Percentiles rank a stretch among this genome's conserved stretches.
Conservation (phyloP, 30 jellyfish, hydroid and myxozoan species). For the Hydra vulgaris region DNA sequence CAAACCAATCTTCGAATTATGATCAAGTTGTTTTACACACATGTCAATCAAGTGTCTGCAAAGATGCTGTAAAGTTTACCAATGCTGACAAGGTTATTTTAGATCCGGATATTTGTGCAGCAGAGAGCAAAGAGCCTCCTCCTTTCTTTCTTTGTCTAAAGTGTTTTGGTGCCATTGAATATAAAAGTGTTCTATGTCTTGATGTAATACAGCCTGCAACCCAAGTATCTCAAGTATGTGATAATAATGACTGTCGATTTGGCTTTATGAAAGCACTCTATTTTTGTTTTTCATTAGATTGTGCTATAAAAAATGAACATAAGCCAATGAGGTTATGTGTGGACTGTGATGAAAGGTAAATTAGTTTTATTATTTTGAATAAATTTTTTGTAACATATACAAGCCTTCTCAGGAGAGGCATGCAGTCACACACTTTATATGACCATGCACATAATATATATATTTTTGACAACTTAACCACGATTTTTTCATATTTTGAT, state of each 20-base stretch:
- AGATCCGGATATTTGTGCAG: constrained; percentile 73
- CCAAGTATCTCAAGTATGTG: constrained; percentile 58
- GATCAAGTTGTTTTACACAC: constrained; percentile 26
- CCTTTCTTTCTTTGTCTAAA: constrained; percentile 57
- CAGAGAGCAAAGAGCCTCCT: constrained; percentile 43
- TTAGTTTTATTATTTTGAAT: neutral
- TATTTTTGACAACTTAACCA: no score
- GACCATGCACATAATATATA: no score
- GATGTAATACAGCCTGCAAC: constrained; percentile 57
- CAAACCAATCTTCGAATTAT: constrained; percentile 44
- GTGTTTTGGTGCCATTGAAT: constrained; percentile 27
- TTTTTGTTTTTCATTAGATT: constrained; percentile 64
- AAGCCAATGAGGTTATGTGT: constrained; percentile 74
- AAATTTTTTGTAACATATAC: no score
- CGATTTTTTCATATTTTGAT: no score
- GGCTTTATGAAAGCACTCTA: constrained; percentile 51
- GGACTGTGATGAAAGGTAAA: constrained; percentile 56
- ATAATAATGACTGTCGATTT: constrained; percentile 39
- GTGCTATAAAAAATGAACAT: constrained; percentile 45
- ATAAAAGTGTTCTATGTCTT: constrained; percentile 35
- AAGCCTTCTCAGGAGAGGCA: no score
- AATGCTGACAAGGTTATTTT: constrained; percentile 51
- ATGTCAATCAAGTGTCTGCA: constrained; percentile 40
- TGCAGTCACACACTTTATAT: no score
- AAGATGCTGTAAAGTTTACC: constrained; percentile 18